phyloP scores from a whole-genome alignment of 2,797 vertebrate genomes.

The Urophycis tenuis region DNA sequence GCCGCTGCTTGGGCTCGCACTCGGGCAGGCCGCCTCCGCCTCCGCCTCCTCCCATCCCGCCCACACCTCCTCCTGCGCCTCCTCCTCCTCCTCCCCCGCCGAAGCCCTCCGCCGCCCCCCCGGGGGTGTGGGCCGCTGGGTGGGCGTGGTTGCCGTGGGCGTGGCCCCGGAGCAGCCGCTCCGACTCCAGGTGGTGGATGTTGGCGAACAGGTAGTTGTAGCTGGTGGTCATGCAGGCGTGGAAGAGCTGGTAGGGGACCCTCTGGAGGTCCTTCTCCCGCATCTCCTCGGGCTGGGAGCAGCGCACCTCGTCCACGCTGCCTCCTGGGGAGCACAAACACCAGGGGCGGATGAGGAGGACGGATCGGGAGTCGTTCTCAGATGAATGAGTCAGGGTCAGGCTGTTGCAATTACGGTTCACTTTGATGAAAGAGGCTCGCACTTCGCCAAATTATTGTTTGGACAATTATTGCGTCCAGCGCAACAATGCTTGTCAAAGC shows the following conservation, averaged over 20 bases:
- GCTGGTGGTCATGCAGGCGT: conserved; percentile 74
- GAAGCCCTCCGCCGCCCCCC: conserved; percentile 58
- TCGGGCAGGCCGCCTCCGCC: conserved; percentile 46
- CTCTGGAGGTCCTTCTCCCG: conserved; percentile 80
- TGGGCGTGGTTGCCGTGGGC: conserved; percentile 65
- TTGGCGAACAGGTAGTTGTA: conserved; percentile 70
- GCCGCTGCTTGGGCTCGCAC: conserved; percentile 81
- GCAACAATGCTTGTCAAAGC: background rate
- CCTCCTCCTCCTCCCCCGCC: conserved; percentile 29
- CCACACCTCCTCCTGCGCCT: conserved; percentile 25
- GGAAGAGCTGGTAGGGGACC: conserved; percentile 89
- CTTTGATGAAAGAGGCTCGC: background rate
- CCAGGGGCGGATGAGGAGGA: background rate
- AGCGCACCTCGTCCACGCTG: conserved; percentile 78
- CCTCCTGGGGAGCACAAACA: conserved; percentile 72
- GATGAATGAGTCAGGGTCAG: background rate
- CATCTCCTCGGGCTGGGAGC: conserved; percentile 78
- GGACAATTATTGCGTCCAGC: background rate
- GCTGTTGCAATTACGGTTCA: background rate
- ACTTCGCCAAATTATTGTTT: background rate
- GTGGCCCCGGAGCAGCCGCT: conserved; percentile 58
- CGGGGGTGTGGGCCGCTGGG: conserved; percentile 56
- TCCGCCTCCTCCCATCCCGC: conserved; percentile 40
- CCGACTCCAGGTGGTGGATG: conserved; percentile 67
- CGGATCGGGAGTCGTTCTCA: background rate